These are phyloP conservation scores for Xestia xanthographa DNA, from an alignment of 2,888 invertebrate species.

Conservation along the genomic window DNA sequence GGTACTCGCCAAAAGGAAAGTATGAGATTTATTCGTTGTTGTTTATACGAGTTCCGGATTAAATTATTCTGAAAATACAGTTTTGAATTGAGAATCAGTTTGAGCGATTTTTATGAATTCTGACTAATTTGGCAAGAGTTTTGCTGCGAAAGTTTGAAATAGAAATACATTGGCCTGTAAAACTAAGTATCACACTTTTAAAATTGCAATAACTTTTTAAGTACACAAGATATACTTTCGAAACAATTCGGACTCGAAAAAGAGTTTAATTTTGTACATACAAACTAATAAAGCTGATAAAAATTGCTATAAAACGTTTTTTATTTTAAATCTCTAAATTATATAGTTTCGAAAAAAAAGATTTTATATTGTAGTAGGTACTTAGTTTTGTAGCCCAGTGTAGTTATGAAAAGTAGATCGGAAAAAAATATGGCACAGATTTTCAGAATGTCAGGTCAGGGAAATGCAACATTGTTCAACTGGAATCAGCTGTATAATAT, in stretches of 20 bases:
- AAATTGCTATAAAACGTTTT: too few relatives aligned
- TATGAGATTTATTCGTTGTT: neutral
- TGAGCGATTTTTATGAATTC: neutral
- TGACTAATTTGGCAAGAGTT: conserved; percentile 3
- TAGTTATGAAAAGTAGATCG: neutral
- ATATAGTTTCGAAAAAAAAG: too few relatives aligned
- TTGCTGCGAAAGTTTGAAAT: neutral
- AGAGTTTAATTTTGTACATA: too few relatives aligned
- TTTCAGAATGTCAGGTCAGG: neutral
- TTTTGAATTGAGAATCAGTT: neutral
- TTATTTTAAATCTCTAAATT: too few relatives aligned
- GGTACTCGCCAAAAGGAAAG: neutral
- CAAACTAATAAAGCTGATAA: too few relatives aligned
- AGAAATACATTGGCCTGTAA: too few relatives aligned
- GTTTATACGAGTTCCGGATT: neutral
- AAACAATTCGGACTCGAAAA: too few relatives aligned
- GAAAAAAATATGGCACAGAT: neutral
- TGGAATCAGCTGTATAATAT: neutral
- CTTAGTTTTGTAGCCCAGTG: too few relatives aligned
- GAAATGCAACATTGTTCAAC: neutral
- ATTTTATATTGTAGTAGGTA: too few relatives aligned
- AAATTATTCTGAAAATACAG: neutral
- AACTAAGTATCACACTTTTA: too few relatives aligned
- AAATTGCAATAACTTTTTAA: too few relatives aligned
- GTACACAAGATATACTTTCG: too few relatives aligned